These are phyloP conservation scores for Tarsius wallacei DNA, from an alignment of 2,797 vertebrate species.

Conservation along the genomic window DNA sequence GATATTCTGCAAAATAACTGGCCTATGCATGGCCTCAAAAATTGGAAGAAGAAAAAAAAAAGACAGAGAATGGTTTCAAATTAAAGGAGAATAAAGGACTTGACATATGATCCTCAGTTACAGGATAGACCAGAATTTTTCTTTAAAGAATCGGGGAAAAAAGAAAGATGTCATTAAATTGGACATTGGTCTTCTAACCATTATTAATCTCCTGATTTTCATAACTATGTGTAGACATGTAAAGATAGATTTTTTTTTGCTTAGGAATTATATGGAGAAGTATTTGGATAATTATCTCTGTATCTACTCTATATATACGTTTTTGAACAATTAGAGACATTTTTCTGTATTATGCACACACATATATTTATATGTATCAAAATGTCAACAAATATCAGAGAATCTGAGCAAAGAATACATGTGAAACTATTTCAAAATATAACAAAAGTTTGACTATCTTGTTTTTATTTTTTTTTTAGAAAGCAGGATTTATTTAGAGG, in stretches of 20 bases:
- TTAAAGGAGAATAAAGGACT: neutral
- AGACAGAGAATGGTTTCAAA: neutral
- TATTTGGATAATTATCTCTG: neutral
- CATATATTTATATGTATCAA: neutral
- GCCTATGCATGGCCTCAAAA: neutral
- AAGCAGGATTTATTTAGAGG: too few relatives aligned
- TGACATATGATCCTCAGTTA: neutral
- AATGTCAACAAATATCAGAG: neutral
- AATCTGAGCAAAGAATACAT: neutral
- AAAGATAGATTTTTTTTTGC: neutral
- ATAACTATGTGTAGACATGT: neutral
- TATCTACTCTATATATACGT: neutral
- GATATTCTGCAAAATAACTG: neutral
- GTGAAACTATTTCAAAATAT: constrained; percentile 35
- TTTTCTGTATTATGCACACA: neutral
- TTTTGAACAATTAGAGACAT: neutral
- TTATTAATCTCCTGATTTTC: constrained; percentile 23
- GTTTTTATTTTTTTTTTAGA: neutral
- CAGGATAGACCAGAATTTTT: neutral
- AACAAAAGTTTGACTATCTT: neutral
- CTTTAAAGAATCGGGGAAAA: neutral
- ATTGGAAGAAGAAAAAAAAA: neutral
- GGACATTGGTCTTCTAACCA: neutral
- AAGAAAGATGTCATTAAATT: neutral
- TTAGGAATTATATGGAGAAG: neutral